phyloP scores from a whole-genome alignment of 2,113 vertebrate species.

The Equus przewalskii region DNA sequence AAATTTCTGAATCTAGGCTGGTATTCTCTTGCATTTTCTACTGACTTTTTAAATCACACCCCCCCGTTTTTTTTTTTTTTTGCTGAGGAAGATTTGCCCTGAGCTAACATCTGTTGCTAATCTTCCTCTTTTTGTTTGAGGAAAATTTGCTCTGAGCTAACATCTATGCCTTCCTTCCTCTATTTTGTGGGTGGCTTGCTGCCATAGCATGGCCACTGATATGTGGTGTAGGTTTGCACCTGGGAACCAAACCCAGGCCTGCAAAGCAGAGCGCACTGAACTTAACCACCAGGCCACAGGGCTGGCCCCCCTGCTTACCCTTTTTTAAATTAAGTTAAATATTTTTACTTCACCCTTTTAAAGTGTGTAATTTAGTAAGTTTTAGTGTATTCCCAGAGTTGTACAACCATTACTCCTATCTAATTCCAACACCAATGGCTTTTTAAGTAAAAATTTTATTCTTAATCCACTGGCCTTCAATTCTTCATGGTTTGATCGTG shows the following conservation, averaged over 20 bases:
- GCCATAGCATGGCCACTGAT: too few relatives aligned
- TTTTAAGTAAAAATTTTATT: conserved; percentile 2
- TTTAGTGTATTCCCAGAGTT: background rate
- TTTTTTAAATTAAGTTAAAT: background rate
- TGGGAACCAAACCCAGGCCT: too few relatives aligned
- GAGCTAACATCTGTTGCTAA: too few relatives aligned
- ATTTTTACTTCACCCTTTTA: background rate
- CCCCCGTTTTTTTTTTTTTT: background rate
- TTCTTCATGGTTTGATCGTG: background rate
- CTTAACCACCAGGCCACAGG: too few relatives aligned
- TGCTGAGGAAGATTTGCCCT: too few relatives aligned
- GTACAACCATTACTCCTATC: background rate
- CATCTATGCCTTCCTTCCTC: too few relatives aligned
- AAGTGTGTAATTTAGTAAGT: background rate
- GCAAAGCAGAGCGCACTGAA: too few relatives aligned
- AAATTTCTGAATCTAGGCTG: background rate
- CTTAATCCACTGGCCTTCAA: background rate
- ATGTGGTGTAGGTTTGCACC: too few relatives aligned
- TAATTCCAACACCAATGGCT: background rate
- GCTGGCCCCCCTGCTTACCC: too few relatives aligned
- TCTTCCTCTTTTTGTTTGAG: too few relatives aligned
- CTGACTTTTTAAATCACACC: background rate
- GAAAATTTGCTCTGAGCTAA: too few relatives aligned
- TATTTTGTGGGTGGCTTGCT: too few relatives aligned
- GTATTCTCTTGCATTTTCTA: background rate